Percentiles rank a stretch among this genome's conserved stretches.
phyloP scores from a whole-genome alignment of 1,140 invertebrate species.

The Leptonema lineaticorne region DNA sequence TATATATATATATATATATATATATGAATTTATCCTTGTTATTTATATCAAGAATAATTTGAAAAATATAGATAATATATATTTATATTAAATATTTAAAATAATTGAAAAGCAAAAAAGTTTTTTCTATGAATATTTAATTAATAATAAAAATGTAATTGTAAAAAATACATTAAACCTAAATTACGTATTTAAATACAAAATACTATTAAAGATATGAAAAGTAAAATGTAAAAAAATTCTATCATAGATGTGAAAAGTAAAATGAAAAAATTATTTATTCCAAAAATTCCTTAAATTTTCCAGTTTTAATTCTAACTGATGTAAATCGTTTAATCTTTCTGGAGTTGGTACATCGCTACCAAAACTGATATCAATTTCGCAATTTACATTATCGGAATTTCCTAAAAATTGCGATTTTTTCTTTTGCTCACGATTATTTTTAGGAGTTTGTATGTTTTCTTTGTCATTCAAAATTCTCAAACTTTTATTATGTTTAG shows the following conservation, averaged over 20 bases:
- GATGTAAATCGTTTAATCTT: slow-evolving; percentile 50
- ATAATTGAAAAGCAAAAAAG: background rate
- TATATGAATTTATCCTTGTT: background rate
- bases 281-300: slow-evolving; percentile 37
- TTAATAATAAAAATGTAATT: background rate
- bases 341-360: slow-evolving; percentile 50
- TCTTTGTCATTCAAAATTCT: slow-evolving; percentile 3
- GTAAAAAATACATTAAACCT: background rate
- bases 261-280: background rate
- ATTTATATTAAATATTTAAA: slow-evolving; percentile 1
- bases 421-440: background rate
- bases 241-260: background rate
- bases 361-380: slow-evolving; percentile 38
- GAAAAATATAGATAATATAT: slow-evolving; percentile 16
- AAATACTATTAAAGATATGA: background rate
- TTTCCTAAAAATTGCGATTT: background rate
- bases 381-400: slow-evolving; percentile 26
- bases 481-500: background rate
- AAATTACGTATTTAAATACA: background rate
- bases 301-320: slow-evolving; percentile 50
- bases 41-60: background rate
- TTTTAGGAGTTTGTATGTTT: background rate
- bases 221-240: background rate
- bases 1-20: background rate
- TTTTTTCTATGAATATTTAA: background rate